A percentile compares a stretch with the other conserved stretches of the same genome.
Evolutionary conservation across 2,888 invertebrate species (phyloP).

Genomic region (Chalcis sispes): DNA sequence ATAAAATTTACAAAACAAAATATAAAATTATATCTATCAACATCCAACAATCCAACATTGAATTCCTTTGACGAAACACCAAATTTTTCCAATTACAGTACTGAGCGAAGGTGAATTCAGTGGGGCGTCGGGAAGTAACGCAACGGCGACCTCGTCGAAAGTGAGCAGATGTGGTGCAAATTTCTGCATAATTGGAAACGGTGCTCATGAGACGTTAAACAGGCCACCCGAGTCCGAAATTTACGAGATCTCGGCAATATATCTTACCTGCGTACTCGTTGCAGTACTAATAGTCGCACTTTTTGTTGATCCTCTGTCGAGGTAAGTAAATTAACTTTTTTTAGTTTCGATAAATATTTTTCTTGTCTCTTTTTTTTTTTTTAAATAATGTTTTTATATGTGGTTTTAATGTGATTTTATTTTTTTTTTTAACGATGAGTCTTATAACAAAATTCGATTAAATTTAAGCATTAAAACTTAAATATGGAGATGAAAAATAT

Average conservation of each 20-base stretch:
- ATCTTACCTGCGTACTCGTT: constrained; percentile 89
- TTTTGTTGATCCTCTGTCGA: constrained; percentile 92
- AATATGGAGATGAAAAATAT: no score
- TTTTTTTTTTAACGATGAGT: no score
- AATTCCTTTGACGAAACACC: background rate
- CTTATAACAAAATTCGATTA: no score
- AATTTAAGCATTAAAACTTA: no score
- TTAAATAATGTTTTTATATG: no score
- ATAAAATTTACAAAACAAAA: no score
- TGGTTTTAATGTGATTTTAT: no score
- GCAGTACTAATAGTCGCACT: constrained; percentile 92
- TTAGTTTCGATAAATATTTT: background rate
- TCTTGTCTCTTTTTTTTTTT: background rate
- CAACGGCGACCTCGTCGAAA: constrained; percentile 73
- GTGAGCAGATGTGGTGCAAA: constrained; percentile 86
- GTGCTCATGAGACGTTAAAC: constrained; percentile 85
- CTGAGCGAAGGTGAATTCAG: constrained; percentile 87
- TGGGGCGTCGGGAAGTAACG: constrained; percentile 67
- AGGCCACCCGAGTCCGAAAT: constrained; percentile 91
- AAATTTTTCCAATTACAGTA: constrained; percentile 76
- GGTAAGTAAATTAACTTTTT: constrained; percentile 77
- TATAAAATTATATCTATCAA: no score
- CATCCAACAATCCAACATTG: background rate
- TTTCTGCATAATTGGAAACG: constrained; percentile 86
- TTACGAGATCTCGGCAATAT: constrained; percentile 92